phyloP scores from a whole-genome alignment of 2,113 vertebrate genomes.

The mouse (Mus musculus) region DNA sequence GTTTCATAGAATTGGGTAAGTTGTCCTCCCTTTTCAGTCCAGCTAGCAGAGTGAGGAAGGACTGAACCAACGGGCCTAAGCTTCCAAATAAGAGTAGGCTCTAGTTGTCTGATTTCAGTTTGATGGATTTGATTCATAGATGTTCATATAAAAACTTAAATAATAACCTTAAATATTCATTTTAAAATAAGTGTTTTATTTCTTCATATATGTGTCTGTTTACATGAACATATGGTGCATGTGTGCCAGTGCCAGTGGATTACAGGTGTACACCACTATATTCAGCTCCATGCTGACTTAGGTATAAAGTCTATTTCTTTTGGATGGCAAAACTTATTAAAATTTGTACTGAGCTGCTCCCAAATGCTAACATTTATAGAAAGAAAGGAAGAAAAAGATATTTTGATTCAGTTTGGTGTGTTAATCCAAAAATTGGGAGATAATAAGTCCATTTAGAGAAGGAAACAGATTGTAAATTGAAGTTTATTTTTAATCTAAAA shows the following conservation, averaged over 20 bases:
- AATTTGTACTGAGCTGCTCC: neutral
- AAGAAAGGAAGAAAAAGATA: neutral
- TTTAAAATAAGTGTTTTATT: neutral
- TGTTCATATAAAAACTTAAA: conserved; percentile 6
- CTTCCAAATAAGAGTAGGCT: neutral
- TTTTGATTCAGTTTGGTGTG: neutral
- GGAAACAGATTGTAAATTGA: neutral
- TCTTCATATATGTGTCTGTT: neutral
- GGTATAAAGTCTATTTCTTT: conserved; percentile 46
- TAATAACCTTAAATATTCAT: neutral
- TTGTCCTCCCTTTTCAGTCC: conserved; percentile 6
- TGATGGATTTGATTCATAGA: neutral
- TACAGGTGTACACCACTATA: neutral
- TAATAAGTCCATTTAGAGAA: neutral
- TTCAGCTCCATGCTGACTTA: neutral
- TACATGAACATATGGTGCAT: neutral
- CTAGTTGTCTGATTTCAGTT: neutral
- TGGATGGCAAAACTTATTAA: neutral
- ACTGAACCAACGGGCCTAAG: neutral
- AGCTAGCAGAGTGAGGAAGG: neutral
- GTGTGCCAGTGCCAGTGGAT: neutral
- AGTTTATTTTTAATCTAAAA: conserved; percentile 40
- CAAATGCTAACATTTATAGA: conserved; percentile 49
- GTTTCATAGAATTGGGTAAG: conserved; percentile 25
- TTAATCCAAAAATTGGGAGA: neutral